Percentiles rank a stretch among this genome's conserved stretches.
Evolutionary conservation across 1,140 invertebrate genomes (phyloP).

Genomic region (Zaprionus inermis): DNA sequence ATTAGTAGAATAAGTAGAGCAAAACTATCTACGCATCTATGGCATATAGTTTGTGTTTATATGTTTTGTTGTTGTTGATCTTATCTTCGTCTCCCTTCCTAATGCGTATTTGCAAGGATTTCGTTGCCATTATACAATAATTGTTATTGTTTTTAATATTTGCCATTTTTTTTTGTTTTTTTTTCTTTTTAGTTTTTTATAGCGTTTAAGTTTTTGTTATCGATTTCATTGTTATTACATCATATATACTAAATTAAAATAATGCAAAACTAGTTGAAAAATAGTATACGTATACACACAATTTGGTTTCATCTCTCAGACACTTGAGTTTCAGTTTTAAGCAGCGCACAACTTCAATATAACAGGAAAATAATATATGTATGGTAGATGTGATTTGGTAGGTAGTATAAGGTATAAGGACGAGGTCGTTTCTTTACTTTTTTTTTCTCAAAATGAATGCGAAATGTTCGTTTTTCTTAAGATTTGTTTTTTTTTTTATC

Average conservation of each 20-base stretch:
- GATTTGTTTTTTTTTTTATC: constrained; percentile 19
- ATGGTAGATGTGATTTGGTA: constrained; percentile 26
- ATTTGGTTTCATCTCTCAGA: constrained; percentile 75
- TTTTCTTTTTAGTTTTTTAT: constrained; percentile 34
- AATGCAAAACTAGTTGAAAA: constrained; percentile 81
- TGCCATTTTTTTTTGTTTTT: constrained; percentile 35
- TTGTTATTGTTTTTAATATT: constrained; percentile 42
- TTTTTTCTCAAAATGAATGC: constrained; percentile 1
- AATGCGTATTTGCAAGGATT: constrained; percentile 65
- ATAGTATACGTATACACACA: constrained; percentile 81
- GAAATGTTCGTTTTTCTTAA: constrained; percentile 17
- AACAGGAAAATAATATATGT: constrained; percentile 26
- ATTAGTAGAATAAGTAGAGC: constrained; percentile 61
- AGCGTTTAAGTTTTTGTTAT: constrained; percentile 31
- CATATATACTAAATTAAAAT: constrained; percentile 60
- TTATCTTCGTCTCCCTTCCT: constrained; percentile 19
- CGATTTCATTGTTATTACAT: constrained; percentile 44
- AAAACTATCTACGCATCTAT: constrained; percentile 59
- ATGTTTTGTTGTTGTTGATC: constrained; percentile 24
- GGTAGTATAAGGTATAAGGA: constrained; percentile 31
- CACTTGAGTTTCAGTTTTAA: constrained; percentile 67
- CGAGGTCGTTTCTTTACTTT: constrained; percentile 22
- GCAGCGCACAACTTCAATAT: constrained; percentile 49
- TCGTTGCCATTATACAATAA: constrained; percentile 77
- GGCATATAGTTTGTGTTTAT: constrained; percentile 42